Percentiles rank a stretch among this genome's conserved stretches.
Evolutionary conservation across 2,113 vertebrate species (phyloP).

Genomic region (Hylia prasina): DNA sequence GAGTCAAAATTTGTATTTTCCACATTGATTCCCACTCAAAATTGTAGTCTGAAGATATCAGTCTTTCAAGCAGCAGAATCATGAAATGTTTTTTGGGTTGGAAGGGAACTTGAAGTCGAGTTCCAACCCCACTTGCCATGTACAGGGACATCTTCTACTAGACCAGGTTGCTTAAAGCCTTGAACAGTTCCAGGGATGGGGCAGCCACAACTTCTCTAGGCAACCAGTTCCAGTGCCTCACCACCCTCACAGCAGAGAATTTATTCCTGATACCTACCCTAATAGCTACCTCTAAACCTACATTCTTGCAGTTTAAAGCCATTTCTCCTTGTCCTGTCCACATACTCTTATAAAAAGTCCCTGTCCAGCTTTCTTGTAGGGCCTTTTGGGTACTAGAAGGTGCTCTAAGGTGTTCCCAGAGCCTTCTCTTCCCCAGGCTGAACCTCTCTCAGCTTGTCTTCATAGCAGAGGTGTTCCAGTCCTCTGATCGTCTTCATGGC

Average conservation of each 20-base stretch:
- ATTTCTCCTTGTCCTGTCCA: neutral
- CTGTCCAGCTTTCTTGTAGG: neutral
- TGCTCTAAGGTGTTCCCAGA: neutral
- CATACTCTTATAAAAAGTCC: neutral
- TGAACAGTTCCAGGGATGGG: neutral
- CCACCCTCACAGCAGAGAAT: neutral
- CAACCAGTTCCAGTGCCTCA: neutral
- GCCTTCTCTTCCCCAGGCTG: neutral
- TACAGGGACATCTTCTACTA: neutral
- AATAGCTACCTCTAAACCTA: neutral
- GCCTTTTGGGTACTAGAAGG: neutral
- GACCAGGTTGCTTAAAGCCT: neutral
- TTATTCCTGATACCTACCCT: neutral
- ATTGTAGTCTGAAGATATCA: neutral
- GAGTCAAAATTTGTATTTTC: neutral
- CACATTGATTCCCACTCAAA: neutral
- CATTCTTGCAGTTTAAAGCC: neutral
- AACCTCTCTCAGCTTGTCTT: neutral
- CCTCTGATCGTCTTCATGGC: neutral
- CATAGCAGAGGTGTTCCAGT: neutral
- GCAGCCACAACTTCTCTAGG: neutral
- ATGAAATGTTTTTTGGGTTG: neutral
- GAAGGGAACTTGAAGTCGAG: neutral
- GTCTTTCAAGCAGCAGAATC: neutral
- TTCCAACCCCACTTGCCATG: neutral